A percentile compares a stretch with the other conserved stretches of the same genome.
phyloP scores from a whole-genome alignment of 1,140 invertebrate species.

The Nylanderia fulva region DNA sequence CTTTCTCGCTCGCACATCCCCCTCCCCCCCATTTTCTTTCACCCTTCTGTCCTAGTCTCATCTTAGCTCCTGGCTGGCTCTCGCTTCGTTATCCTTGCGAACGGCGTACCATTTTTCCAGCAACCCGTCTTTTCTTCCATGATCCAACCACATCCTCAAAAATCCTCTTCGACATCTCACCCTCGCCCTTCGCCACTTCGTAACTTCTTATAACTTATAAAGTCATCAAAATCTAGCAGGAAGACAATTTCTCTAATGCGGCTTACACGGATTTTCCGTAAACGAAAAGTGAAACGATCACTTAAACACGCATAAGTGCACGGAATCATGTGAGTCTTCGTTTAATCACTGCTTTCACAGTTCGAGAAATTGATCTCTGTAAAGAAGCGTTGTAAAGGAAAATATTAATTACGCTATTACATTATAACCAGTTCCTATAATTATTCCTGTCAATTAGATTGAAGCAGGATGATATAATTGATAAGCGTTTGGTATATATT shows the following conservation, averaged over 20 bases:
- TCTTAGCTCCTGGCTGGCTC: conserved; percentile 53
- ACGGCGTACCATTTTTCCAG: conserved; percentile 56
- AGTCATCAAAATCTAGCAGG: conserved; percentile 47
- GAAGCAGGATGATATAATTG: conserved; percentile 9
- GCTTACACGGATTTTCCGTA: conserved; percentile 37
- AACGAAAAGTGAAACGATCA: conserved; percentile 48
- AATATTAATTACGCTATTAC: conserved; percentile 24
- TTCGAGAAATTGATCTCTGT: conserved; percentile 31
- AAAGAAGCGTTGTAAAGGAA: conserved; percentile 11
- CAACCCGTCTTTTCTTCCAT: conserved; percentile 48
- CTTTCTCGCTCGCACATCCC: conserved; percentile 52
- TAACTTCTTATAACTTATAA: conserved; percentile 32
- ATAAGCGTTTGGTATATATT: background rate
- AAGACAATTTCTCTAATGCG: conserved; percentile 57
- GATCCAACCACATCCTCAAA: conserved; percentile 47
- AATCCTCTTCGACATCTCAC: conserved; percentile 33
- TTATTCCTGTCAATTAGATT: background rate
- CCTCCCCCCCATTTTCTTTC: conserved; percentile 25
- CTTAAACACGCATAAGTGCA: conserved; percentile 11
- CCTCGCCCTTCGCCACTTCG: background rate
- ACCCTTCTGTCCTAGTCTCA: conserved; percentile 37
- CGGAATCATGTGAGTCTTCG: conserved; percentile 17
- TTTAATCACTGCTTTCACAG: conserved; percentile 19
- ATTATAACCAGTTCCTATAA: background rate
- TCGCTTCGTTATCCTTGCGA: conserved; percentile 69